Base-by-base conservation (phyloP, 1,140 invertebrate genomes). In the Galleria mellonella region DNA sequence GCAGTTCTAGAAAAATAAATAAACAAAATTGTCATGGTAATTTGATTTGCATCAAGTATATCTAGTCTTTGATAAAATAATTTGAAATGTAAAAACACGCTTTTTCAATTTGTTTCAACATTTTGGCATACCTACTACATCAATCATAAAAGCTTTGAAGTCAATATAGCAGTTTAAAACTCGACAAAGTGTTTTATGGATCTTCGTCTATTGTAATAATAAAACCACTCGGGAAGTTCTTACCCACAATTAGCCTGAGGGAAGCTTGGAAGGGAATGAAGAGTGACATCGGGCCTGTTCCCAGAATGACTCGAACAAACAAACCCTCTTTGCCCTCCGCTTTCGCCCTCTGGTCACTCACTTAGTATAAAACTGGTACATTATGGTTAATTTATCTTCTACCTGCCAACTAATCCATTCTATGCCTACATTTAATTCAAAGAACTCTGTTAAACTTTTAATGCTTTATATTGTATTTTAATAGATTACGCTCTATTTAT, bases 251-350 rank as follows among this genome's bases (percentile, higher is more conserved):
- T 65, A 69, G 44, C 51, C 43, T 33, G 33, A 46, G 48, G 38
- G 37, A 47, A 59, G 51, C 45, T 60, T 35, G 33, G n/a, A 12
- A 31, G 32, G 13, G 47, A 62, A 60, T 60, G 35, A 56, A 66
- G 58, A 59, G 58, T 60, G 56, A 67, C 56, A 50, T 11, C 23
- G 36, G 47, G 33, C 9, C 45, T 45, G 44, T 32, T 30, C 29
- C 10, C 23, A 30, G 42, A 45, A 59, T 59, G 47, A 61, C 50
- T 55, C 12, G 49, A 47, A 67, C 62, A 70, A 65, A 70, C 52
- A 70, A 63, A 70, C 57, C 55, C 66, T 61, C 56, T 66, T 62
- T 51, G 31, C 43, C 17, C 35, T 17, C 28, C 43, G 31, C 14
- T 30, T 29, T 32, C 14, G 7, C 43, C 8, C 9, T 33, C 32